Evolutionary conservation across 2,888 invertebrate genomes (phyloP).

Genomic region (Octonoba sinensis): DNA sequence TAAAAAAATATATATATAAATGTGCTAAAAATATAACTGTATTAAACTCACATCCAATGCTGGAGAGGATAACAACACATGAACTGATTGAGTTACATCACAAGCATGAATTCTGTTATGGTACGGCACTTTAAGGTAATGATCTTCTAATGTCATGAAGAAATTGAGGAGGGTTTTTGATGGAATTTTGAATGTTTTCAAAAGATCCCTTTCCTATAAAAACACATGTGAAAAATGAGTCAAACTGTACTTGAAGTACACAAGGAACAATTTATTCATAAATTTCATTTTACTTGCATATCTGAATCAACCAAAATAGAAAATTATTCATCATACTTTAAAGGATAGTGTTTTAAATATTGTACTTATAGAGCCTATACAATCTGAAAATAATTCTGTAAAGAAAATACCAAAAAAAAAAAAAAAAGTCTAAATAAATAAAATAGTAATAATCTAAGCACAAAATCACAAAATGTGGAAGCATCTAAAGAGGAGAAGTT

Average conservation of each 20-base stretch:
- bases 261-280: neutral
- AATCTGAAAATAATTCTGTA: too few relatives aligned
- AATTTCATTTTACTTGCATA: too few relatives aligned
- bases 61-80: slow-evolving; percentile 94
- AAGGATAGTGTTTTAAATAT: too few relatives aligned
- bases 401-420: too few relatives aligned
- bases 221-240: neutral
- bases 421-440: too few relatives aligned
- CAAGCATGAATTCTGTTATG: slow-evolving; percentile 99
- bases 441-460: too few relatives aligned
- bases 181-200: slow-evolving; percentile 93
- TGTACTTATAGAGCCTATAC: too few relatives aligned
- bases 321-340: too few relatives aligned
- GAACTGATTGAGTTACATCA: slow-evolving; percentile 97
- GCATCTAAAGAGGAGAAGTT: too few relatives aligned
- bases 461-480: too few relatives aligned
- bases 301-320: too few relatives aligned
- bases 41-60: slow-evolving; percentile 82
- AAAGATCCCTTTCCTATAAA: slow-evolving; percentile 82
- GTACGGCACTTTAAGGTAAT: slow-evolving; percentile 98
- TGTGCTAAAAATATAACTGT: neutral
- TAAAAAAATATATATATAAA: too few relatives aligned
- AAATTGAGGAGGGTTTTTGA: slow-evolving; percentile 95
- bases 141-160: slow-evolving; percentile 97
- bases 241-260: neutral